Percentiles rank a stretch among this genome's conserved stretches.
Evolutionary conservation across 2,113 vertebrate species (phyloP).

Genomic region (Hemiscyllium ocellatum): DNA sequence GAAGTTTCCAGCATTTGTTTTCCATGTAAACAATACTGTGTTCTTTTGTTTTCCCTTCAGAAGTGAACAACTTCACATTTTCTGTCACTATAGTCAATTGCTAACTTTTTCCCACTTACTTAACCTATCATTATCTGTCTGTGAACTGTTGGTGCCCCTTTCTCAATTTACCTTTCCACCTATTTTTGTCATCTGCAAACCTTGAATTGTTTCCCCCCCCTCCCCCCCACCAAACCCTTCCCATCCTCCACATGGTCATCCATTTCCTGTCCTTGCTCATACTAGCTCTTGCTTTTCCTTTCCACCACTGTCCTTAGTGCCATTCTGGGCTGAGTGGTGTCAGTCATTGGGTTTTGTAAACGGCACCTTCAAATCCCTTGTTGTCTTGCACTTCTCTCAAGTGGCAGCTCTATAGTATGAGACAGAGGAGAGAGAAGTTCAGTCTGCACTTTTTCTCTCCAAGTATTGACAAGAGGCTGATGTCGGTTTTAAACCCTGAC

Average conservation of each 20-base stretch:
- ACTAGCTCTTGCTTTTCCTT: neutral
- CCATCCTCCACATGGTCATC: too few species aligned
- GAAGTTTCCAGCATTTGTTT: too few species aligned
- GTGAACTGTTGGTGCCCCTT: too few species aligned
- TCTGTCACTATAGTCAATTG: too few species aligned
- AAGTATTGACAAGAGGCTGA: neutral
- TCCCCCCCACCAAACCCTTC: neutral
- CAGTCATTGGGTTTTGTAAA: neutral
- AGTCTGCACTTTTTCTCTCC: neutral
- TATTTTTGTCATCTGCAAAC: too few species aligned
- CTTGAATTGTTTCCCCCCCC: neutral
- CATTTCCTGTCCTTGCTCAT: neutral
- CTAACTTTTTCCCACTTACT: too few species aligned
- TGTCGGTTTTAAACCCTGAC: neutral
- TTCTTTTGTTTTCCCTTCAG: too few species aligned
- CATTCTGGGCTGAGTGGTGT: neutral
- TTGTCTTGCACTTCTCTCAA: neutral
- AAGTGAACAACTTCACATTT: too few species aligned
- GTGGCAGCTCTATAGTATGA: neutral
- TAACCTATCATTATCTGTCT: too few species aligned
- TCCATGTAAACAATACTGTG: too few species aligned
- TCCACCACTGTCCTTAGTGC: neutral
- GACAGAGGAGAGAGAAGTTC: neutral
- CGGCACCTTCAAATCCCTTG: neutral
- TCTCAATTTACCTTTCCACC: too few species aligned